Evolutionary conservation across 1,140 invertebrate genomes (phyloP), one percentile per base, ranked within the genome.

Genomic region (Maconellicoccus hirsutus): DNA sequence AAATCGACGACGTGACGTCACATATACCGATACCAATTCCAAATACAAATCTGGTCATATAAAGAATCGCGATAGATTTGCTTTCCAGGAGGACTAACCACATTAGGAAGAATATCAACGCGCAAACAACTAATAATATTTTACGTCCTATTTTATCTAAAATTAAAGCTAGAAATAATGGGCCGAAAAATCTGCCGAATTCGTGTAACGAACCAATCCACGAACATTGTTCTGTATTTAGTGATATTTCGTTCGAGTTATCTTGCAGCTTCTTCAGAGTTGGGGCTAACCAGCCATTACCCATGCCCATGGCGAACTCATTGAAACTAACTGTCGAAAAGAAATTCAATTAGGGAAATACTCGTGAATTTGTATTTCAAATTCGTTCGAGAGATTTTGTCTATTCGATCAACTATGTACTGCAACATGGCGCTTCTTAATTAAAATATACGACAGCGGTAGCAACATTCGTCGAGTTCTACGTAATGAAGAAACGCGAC

Each of bases 221-320:
- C 22, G 61, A 66, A 66, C 38, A 93, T 91, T 81, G 94, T 92
- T 38, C 90, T 22, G 21, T 26, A 16, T 3, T 66, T 19, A 66
- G 61, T 8, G 61, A 16, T 16, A 66, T 25, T 23, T 66, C 61
- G 10, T 25, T 16, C 14, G 61, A 23, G 61, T 12, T 8, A 23
- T 66, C 10, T 66, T 66, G 21, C 6, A 25, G 25, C 16, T 23
- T 25, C 8, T 66, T 66, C 61, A 66, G 22, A 6, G 19, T 66
- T 16, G 61, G 61, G 2, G 61, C 21, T 19, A 26, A 66, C 61
- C 61, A 66, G 2, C 61, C 61, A 16, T 26, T 25, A 16, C 61
- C 61, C 21, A 26, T 4, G 8, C 61, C 61, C 7, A 66, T 66
- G 22, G 25, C 19, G 6, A 66, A 23, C 10, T 66, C 61, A 10